phyloP scores from a whole-genome alignment of 2,888 invertebrate genomes.

The Boloria euphrosyne region DNA sequence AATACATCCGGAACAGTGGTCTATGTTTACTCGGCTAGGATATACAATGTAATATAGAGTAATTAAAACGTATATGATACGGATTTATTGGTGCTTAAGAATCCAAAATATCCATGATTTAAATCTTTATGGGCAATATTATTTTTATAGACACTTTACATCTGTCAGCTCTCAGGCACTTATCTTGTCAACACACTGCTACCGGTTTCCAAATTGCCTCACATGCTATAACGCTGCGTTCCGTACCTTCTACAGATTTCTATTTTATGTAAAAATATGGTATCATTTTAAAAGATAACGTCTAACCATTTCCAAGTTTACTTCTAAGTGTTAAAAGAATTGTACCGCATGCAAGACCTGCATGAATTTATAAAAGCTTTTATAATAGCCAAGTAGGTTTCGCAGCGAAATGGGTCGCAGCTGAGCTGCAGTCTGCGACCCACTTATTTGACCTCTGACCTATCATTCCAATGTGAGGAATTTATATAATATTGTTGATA shows the following conservation, averaged over 20 bases:
- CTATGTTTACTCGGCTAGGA: too few species aligned
- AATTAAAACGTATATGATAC: too few species aligned
- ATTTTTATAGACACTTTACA: too few species aligned
- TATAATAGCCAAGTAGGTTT: constrained; percentile 37
- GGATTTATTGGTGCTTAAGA: too few species aligned
- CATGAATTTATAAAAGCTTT: constrained; percentile 33
- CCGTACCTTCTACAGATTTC: neutral
- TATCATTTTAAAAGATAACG: neutral
- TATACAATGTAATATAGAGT: too few species aligned
- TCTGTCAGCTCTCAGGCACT: too few species aligned
- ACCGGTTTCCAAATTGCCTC: too few species aligned
- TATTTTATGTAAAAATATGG: neutral
- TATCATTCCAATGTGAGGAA: constrained; percentile 27
- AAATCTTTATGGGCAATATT: too few species aligned
- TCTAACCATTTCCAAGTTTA: neutral
- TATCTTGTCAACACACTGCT: too few species aligned
- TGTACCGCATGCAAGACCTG: constrained; percentile 10
- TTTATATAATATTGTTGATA: constrained; percentile 18
- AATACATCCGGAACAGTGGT: too few species aligned
- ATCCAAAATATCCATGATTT: too few species aligned
- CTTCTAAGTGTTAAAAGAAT: constrained; percentile 1
- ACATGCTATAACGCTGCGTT: too few species aligned
- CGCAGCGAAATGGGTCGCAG: constrained; percentile 41
- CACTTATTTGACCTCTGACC: constrained; percentile 39
- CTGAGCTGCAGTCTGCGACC: constrained; percentile 40